Base-by-base conservation (phyloP, 2,888 invertebrate genomes). In the Lepidonotus clava region DNA sequence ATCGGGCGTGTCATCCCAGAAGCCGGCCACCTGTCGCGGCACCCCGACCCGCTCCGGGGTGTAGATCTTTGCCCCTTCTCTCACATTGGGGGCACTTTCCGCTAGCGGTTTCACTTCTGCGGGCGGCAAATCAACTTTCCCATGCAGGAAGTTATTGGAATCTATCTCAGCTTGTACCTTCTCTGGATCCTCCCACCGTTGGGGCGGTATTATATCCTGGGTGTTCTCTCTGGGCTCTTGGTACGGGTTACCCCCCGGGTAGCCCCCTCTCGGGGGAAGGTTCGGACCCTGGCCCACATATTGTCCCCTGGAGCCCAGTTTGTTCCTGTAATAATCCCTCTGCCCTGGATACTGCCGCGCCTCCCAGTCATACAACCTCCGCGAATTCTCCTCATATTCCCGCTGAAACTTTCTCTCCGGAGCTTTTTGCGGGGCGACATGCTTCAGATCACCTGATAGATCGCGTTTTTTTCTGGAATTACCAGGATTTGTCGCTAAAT, bases 1-100 rank as follows among this genome's bases (percentile, higher is more conserved):
- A 38, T 21, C 38, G 36, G 76, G 76, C 21, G 76, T 34, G 36
- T 76, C 76, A 4, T 34, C 76, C 76, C 76, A 76, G 36, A 76
- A 76, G 4, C 76, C 76, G 14, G 76, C 36, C 14, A 76, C 76
- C 21, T 76, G 76, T 2, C 18, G 34, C 14, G 76, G 76, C 2
- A 76, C 76, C 0, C 76, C 76, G 38, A n/a, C 11, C 14, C 76
- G 76, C 21, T 34, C 6, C 4, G 76, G 76, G n/a, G 11, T 14
- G n/a, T 40, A 36, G 5, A 76, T 40, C 24, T 51, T 11, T 51
- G 21, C 51, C 51, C 51, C 51, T 51, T 51, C 51, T 11, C 61
- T n/a, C n/a, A n/a, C 8, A 8, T n/a, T 8, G 61, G n/a, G n/a
- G 32, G 38, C 36, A 40, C 36, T 76, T 14, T 38, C 36, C 38